Evolutionary conservation across 1,140 invertebrate genomes (phyloP).

Genomic region (Coptotermes formosanus): DNA sequence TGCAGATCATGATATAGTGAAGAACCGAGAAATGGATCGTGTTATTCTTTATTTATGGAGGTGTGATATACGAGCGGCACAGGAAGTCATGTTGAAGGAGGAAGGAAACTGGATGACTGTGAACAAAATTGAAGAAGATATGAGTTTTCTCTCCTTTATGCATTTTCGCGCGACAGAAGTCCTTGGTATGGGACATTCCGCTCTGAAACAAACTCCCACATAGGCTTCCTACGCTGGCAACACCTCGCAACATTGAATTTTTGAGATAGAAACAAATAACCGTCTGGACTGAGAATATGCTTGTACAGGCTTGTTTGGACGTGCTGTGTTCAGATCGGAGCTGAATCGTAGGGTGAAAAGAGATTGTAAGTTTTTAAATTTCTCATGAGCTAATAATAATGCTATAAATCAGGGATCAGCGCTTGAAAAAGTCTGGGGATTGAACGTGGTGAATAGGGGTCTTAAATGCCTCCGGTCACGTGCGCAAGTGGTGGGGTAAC

Average conservation of each 20-base stretch:
- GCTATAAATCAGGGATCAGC: neutral
- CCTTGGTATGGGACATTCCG: neutral
- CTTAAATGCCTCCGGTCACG: conserved; percentile 27
- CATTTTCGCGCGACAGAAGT: neutral
- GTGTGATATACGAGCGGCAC: too few species aligned
- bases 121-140: neutral
- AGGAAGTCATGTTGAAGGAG: neutral
- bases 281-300: neutral
- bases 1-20: too few species aligned
- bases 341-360: neutral
- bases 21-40: too few species aligned
- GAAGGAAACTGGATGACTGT: neutral
- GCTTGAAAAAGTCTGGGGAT: conserved; percentile 2
- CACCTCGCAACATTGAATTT: neutral
- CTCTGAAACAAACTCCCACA: neutral
- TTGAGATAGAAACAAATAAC: neutral
- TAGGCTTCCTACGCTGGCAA: neutral
- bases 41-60: too few species aligned
- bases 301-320: neutral
- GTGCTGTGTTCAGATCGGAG: neutral
- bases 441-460: conserved; percentile 13
- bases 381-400: conserved; percentile 26
- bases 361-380: conserved; percentile 21
- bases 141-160: neutral
- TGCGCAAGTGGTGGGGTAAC: neutral